Base-by-base conservation (phyloP, 2,888 invertebrate genomes). In the Mesopsocus fuscifrons region DNA sequence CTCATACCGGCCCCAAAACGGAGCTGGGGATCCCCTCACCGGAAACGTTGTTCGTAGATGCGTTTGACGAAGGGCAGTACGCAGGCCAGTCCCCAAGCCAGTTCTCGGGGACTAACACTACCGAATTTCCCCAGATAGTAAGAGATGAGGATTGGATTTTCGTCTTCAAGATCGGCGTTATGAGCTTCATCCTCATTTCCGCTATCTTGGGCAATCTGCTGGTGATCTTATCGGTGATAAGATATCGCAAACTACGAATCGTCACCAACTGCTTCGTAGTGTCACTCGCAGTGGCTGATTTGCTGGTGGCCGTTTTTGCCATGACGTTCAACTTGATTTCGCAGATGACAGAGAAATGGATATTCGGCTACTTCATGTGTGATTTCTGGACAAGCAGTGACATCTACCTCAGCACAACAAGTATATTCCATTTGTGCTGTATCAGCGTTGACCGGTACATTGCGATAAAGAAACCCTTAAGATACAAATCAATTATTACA, bases 221-320 rank as follows among this genome's bases (percentile, higher is more conserved):
- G 43, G 92, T 95, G 53, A 92, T 94, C 59, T 82, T 88, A 53
- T 83, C 84, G 55, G 91, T 94, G 49, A 84, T 87, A 76, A 71
- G 88, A 46, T 88, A 91, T 63, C 72, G 84, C 49, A 81, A 83
- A 57, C 69, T 89, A 8, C 72, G 89, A 48, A 79, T 87, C 54
- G 89, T 91, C 60, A 94, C 94, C 54, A 95, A 95, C 69, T 94
- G 89, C 63, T 95, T 94, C 66, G 89, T 95, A 51, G 92, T 95
- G 44, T 92, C 91, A 17, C 68, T 95, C 52, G 94, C 95, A 21
- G 75, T 91, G 53, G 94, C 94, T 41, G 94, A 95, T 63, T 85
- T 94, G 68, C 71, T 94, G 48, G 94, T 95, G 3, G 92, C 94
- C 6, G 78, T 89, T 68, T 81, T 85, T 56, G 91, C 85, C 45